Evolutionary conservation across 2,113 vertebrate species (phyloP), one percentile per base, ranked within the genome.

Genomic region (Chitala chitala): DNA sequence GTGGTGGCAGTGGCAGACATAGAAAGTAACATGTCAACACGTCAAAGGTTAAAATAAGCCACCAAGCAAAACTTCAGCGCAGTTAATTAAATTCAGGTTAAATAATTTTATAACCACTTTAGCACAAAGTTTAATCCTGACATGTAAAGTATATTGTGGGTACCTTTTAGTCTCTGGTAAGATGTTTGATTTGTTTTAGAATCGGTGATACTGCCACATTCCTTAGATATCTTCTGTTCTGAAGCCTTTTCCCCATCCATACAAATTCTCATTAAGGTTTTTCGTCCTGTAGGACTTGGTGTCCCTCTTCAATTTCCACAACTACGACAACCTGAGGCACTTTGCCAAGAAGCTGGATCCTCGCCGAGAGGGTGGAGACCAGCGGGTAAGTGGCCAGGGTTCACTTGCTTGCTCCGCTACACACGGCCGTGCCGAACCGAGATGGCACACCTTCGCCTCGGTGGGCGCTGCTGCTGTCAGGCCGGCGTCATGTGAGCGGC

Each of bases 281-380:
- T 15, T 12, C 51, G 75, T 15, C 79, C 85, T 82, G n/a, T 83
- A 99, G 97, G 97, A 99, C 82, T 90, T 99, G 82, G 95, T 99
- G 81, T 94, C 94, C 38, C 86, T 98, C 74, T 99, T 86, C 80
- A 99, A 99, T 88, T 99, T 99, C 83, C 97, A 99, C 88, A 99
- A 99, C 89, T 99, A 99, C 51, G 97, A 99, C 79, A 99, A 99
- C 82, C 86, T 99, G 89, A 92, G 96, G 75, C 97, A 99, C 87
- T 99, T 99, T 81, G 95, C 95, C 7, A 98, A 98, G 91, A 99
- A 99, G 76, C 94, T 96, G 81, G 97, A 99, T 85, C 97, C 97
- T 83, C 96, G 97, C 75, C 84, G 96, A 80, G 97, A 99, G 90
- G 96, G 97, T 9, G 96, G 97, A 68, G 97, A 99, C 86, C 96